Base-by-base conservation (phyloP, 2,113 vertebrate genomes). In the Brachyhypopomus gauderio region DNA sequence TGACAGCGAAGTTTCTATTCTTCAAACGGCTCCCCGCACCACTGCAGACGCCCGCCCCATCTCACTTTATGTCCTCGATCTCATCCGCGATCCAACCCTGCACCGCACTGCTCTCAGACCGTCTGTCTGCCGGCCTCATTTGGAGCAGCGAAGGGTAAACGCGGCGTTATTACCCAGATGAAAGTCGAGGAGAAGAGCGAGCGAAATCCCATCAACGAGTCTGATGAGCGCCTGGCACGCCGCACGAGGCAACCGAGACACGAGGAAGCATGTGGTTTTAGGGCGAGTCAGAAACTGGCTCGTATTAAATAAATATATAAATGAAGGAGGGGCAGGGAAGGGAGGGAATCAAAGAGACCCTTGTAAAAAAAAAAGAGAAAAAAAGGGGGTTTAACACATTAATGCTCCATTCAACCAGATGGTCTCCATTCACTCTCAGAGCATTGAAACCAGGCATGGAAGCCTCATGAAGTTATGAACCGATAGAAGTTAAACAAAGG, bases 361-460 rank as follows among this genome's bases (percentile, higher is more conserved):
- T 78, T 85, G 75, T 85, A 48, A 64, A 82, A 76, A 58, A 75
- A 80, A 78, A 36, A 23, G 63, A 82, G 2, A 16, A 25, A 9
- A 27, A 5, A 38, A 1, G 72, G 75, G 41, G 11, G 66, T 83
- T 75, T 77, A 77, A 52, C 74, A 85, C 73, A 85, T 83, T 73
- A 85, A 83, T 80, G 76, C 77, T 73, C 75, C 60, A 86, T 83
- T 83, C 73, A 38, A 56, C 79, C 81, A 85, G 84, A 83, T 83
- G 81, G 77, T 69, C 77, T 16, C 69, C 78, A 83, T 80, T 80
- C 67, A 80, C 52, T 77, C n/a, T 23, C 69, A 41, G n/a, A 77
- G 84, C 59, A 80, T 30, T 64, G 36, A 80, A 80, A 74, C 70
- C 23, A 41, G 84, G 84, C 82, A 56, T 80, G 69, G 77, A 77